Conservation (phyloP, 2,113 vertebrate species). For the Silurus meridionalis region DNA sequence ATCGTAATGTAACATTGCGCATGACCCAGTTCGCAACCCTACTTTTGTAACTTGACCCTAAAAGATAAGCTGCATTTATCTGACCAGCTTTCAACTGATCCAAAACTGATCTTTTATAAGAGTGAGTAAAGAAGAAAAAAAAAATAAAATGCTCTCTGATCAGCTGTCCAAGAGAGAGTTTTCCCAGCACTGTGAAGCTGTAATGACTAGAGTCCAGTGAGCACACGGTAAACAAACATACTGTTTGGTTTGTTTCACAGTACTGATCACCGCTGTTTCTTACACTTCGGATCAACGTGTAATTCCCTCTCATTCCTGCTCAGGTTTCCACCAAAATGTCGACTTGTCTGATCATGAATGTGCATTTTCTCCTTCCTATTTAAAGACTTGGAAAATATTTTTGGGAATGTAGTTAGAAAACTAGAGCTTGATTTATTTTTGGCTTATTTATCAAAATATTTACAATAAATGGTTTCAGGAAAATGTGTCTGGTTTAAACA, state of each 20-base stretch:
- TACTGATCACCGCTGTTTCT: not conserved
- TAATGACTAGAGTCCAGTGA: constrained; percentile 27
- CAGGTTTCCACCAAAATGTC: not conserved
- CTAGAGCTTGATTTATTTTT: not conserved
- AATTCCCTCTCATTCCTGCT: not conserved
- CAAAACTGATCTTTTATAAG: not conserved
- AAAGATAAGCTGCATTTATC: not conserved
- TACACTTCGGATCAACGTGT: not conserved
- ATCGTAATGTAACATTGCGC: not conserved
- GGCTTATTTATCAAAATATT: constrained; percentile 11
- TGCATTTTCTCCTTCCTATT: no score
- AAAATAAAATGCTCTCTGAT: constrained; percentile 9
- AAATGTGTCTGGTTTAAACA: not conserved
- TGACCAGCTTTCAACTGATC: not conserved
- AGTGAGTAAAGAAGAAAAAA: not conserved
- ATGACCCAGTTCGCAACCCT: not conserved
- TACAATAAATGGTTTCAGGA: constrained; percentile 1
- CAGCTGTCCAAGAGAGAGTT: not conserved
- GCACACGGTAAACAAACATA: constrained; percentile 37
- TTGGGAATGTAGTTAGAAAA: not conserved
- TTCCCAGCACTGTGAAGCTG: not conserved
- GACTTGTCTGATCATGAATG: not conserved
- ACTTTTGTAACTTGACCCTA: not conserved
- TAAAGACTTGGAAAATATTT: not conserved
- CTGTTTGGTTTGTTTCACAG: constrained; percentile 17